Evolutionary conservation across 2,797 vertebrate genomes (phyloP).

Genomic region (Pagetopsis macropterus): DNA sequence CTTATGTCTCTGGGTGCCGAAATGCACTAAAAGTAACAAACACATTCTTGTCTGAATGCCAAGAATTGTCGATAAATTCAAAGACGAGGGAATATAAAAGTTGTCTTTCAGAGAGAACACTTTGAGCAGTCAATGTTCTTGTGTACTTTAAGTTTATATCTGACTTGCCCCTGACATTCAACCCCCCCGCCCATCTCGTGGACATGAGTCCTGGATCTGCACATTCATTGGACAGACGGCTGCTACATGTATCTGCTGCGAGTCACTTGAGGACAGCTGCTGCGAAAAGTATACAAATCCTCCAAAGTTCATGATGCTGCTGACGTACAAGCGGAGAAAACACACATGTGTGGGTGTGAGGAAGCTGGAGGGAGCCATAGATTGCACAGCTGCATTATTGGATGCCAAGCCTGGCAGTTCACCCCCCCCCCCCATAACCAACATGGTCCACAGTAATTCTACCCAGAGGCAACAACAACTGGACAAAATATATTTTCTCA

Average conservation of each 20-base stretch:
- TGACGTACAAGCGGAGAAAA: constrained; percentile 2
- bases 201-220: constrained; percentile 32
- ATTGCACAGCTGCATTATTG: constrained; percentile 72
- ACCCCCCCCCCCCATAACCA: constrained; percentile 66
- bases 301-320: constrained; percentile 2
- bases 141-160: background rate
- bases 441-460: constrained; percentile 72
- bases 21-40: constrained; percentile 3
- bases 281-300: constrained; percentile 7
- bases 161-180: background rate
- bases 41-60: constrained; percentile 1
- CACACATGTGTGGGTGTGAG: constrained; percentile 9
- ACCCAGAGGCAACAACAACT: constrained; percentile 65
- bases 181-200: constrained; percentile 30
- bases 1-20: background rate
- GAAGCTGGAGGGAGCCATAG: constrained; percentile 45
- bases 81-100: background rate
- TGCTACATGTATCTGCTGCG: constrained; percentile 26
- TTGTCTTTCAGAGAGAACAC: background rate
- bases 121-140: background rate
- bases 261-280: constrained; percentile 22
- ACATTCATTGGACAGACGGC: constrained; percentile 51
- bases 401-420: constrained; percentile 69
- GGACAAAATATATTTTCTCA: constrained; percentile 74
- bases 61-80: background rate